Evolutionary conservation across 1,140 invertebrate species (phyloP).

Genomic region (Riptortus pedestris): DNA sequence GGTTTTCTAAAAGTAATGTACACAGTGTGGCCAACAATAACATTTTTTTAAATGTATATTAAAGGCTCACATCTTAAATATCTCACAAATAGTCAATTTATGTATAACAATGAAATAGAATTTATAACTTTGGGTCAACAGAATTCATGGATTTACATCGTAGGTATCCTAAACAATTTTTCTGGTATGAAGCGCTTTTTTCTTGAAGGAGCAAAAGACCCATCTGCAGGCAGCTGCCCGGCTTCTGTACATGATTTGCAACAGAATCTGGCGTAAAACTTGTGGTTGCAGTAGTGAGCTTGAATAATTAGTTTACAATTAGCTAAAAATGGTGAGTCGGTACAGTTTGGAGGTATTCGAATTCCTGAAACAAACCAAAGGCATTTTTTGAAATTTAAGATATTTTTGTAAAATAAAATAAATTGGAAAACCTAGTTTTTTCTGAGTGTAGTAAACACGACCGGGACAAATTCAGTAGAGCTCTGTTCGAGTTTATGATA

Average conservation of each 20-base stretch:
- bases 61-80: neutral
- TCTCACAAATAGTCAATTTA: neutral
- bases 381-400: neutral
- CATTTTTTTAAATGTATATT: neutral
- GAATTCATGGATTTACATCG: neutral
- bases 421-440: neutral
- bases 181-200: neutral
- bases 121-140: no score
- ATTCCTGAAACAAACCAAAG: conserved; percentile 44
- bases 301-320: conserved; percentile 77
- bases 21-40: neutral
- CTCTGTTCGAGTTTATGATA: no score
- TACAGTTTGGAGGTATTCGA: conserved; percentile 64
- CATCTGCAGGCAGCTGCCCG: conserved; percentile 43
- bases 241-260: conserved; percentile 81
- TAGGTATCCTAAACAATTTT: neutral
- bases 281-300: conserved; percentile 69
- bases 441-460: no score
- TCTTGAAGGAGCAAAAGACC: neutral
- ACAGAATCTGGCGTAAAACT: conserved; percentile 85
- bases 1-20: neutral
- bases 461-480: no score
- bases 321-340: conserved; percentile 78
- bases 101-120: neutral
- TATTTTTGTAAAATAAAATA: neutral